Evolutionary conservation across 2,113 vertebrate genomes (phyloP), one percentile per base, ranked within the genome.

Genomic region (Benthochromis sp.): DNA sequence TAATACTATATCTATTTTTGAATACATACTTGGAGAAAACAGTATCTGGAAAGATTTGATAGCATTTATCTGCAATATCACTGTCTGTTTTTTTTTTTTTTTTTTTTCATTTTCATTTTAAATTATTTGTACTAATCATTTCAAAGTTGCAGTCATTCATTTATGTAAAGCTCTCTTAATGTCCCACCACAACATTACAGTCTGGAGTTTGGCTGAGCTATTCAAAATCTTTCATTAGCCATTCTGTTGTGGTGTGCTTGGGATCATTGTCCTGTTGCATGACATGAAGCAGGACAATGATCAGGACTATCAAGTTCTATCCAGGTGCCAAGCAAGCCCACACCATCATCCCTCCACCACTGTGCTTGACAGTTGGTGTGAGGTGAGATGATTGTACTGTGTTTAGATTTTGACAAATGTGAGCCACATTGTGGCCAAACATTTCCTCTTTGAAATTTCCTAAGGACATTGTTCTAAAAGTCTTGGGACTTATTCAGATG

Each of bases 121-220:
- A 17, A 90, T 43, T 24, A 54, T 85, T 87, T 84, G 9, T 29
- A 50, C 24, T 52, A n/a, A 78, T 2, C 27, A 52, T 69, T 69
- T 69, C 34, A 69, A 69, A 69, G 11, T 69, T 38, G 21, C 11
- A 69, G 61, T 38, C 61, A 76, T 31, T 50, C 24, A 31, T 76
- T 76, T 50, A 29, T 47, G 1, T 29, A 47, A 27, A 73, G 40
- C 21, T 73, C 13, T 73, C 13, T 47, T 29, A 45, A 27, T 0
- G 69, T 45, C 21, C 40, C 38, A 45, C 8, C 40, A 17, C 8
- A 47, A 45, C n/a, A 69, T 21, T 69, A 40, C 4, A 73, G 69
- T 76, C 69, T 5, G 40, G 40, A 76, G 40, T 47, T 47, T 76
- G 40, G 40, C 69, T 45, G 69, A 27, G 38, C 13, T 76, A 11